phyloP scores from a whole-genome alignment of 2,113 vertebrate species.

The Charina bottae region DNA sequence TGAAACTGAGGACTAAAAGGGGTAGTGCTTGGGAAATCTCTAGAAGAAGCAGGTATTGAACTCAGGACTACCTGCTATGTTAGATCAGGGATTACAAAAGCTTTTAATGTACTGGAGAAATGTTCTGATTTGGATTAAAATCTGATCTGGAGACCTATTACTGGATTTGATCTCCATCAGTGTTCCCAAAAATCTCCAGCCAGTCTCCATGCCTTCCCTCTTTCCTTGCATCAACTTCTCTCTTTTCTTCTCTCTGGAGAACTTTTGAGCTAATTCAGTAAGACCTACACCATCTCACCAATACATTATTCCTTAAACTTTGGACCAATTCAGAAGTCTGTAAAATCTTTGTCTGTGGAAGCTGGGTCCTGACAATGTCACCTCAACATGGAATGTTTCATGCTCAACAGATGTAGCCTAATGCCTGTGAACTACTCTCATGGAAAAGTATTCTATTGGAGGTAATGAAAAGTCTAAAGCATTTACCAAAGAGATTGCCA shows the following conservation, averaged over 20 bases:
- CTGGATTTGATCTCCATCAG: not conserved
- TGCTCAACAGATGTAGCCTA: not conserved
- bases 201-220: not conserved
- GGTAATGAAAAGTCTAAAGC: not conserved
- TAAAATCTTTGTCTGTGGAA: not conserved
- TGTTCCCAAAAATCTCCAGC: not conserved
- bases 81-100: not conserved
- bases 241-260: not conserved
- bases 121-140: not conserved
- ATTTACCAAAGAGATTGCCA: constrained; percentile 16
- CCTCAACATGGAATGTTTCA: no score
- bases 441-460: not conserved
- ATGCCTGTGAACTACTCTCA: not conserved
- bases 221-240: not conserved
- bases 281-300: not conserved
- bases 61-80: not conserved
- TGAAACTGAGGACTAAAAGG: not conserved
- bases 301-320: not conserved
- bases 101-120: not conserved
- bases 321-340: not conserved
- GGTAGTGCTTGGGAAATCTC: not conserved
- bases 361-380: not conserved
- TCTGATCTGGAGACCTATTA: not conserved
- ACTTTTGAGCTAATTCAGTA: not conserved
- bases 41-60: not conserved